Percentiles rank a stretch among this genome's conserved stretches.
Evolutionary conservation across 2,113 vertebrate species (phyloP).

Genomic region (Emberiza fucata): DNA sequence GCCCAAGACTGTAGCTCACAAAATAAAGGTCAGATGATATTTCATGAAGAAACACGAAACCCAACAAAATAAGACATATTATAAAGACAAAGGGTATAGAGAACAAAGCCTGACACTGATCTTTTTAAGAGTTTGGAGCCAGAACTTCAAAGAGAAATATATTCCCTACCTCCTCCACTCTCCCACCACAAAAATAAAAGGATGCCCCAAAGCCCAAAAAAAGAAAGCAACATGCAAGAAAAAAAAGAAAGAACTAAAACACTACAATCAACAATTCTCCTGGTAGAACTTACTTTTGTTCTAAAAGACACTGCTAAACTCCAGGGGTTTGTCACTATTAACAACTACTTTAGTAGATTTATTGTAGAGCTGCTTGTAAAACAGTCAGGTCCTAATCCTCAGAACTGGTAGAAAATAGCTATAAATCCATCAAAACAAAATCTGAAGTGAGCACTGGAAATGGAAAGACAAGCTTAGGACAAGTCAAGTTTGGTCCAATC

Average conservation of each 20-base stretch:
- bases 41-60: neutral
- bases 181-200: neutral
- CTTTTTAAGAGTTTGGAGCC: neutral
- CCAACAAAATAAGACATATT: neutral
- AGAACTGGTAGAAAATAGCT: neutral
- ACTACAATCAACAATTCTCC: neutral
- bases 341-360: neutral
- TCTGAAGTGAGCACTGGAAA: neutral
- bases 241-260: neutral
- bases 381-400: neutral
- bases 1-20: neutral
- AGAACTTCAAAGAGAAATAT: neutral
- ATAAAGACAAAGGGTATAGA: neutral
- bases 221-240: neutral
- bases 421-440: neutral
- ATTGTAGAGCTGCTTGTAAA: neutral
- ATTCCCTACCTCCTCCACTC: neutral
- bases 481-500: neutral
- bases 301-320: neutral
- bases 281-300: neutral
- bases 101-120: neutral
- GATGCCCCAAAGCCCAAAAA: neutral
- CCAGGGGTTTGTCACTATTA: neutral
- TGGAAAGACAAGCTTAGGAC: neutral
- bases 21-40: neutral